Conservation (phyloP, 2,888 invertebrate species). For the Hyposoter didymator region DNA sequence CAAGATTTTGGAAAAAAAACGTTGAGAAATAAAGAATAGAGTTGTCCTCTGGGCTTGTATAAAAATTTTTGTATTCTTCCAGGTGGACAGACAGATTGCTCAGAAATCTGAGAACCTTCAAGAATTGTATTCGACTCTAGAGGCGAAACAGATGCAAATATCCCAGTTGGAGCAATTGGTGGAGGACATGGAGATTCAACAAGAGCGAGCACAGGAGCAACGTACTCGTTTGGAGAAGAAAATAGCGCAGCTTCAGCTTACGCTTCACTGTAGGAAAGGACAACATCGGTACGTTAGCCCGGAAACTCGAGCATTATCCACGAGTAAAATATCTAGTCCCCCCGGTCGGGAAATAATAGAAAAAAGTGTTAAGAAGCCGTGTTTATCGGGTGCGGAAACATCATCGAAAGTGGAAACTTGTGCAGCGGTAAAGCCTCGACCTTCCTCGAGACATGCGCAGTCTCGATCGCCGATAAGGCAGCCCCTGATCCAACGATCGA, state of each 20-base stretch:
- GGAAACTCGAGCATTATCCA: slow-evolving; percentile 27
- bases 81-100: slow-evolving; percentile 86
- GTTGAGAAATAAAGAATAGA: not conserved
- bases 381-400: not conserved
- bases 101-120: slow-evolving; percentile 86
- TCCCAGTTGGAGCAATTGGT: slow-evolving; percentile 86
- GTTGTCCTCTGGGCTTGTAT: not conserved
- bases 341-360: not conserved
- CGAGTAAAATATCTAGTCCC: slow-evolving; percentile 34
- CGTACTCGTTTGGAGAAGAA: slow-evolving; percentile 86
- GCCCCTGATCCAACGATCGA: slow-evolving; percentile 51
- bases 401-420: slow-evolving; percentile 26
- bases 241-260: slow-evolving; percentile 86
- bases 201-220: slow-evolving; percentile 86
- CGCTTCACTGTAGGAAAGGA: slow-evolving; percentile 80
- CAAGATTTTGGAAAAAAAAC: too few relatives aligned
- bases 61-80: not conserved
- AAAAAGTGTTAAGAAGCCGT: not conserved
- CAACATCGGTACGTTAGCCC: slow-evolving; percentile 78
- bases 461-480: slow-evolving; percentile 40
- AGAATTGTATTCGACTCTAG: slow-evolving; percentile 85
- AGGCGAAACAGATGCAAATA: slow-evolving; percentile 86
- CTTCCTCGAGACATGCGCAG: slow-evolving; percentile 43
- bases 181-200: slow-evolving; percentile 86
- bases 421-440: slow-evolving; percentile 30